Evolutionary conservation across 2,797 vertebrate genomes (phyloP), one percentile per base, ranked within the genome.

Genomic region (Pogonophryne albipinna): DNA sequence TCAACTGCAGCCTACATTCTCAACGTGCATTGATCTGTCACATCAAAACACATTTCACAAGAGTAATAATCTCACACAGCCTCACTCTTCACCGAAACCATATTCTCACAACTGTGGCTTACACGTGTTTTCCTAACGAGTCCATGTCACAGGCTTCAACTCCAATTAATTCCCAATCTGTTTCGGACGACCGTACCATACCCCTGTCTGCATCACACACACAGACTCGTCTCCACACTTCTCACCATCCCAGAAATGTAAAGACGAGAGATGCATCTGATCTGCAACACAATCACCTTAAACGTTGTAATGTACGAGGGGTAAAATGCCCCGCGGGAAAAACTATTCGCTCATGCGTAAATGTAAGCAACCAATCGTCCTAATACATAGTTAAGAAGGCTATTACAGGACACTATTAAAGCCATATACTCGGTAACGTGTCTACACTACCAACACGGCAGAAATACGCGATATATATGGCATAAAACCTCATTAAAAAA

Each of bases 61-160:
- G 85, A 91, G 89, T 78, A 91, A 87, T 86, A 76, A 83, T 68
- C 84, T 76, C 78, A 15, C 80, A 76, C 57, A 66, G 74, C 47
- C 83, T 70, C 74, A 78, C 76, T 89, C 74, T 59, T 70, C 69
- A 69, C 70, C 79, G 77, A 83, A 87, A 80, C 59, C 82, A 19
- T 10, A 78, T 74, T 85, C 83, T 83, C 82, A 79, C 85, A 83
- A 87, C 86, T 88, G 85, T 86, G 87, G 77, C 83, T 90, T 91
- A 92, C 88, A 94, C 89, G 86, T 93, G 91, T 93, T 91, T 86
- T 79, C 85, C 83, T 92, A 90, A 92, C 85, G 85, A 92, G 89
- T 84, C 88, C 87, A 66, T 89, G 91, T 90, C 91, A 89, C 85
- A 83, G 88, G 86, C 82, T 91, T 91, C 91, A 91, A 73, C 87